A percentile compares a stretch with the other conserved stretches of the same genome.
Evolutionary conservation across 2,797 vertebrate species (phyloP).

Genomic region (Hemibagrus guttatus): DNA sequence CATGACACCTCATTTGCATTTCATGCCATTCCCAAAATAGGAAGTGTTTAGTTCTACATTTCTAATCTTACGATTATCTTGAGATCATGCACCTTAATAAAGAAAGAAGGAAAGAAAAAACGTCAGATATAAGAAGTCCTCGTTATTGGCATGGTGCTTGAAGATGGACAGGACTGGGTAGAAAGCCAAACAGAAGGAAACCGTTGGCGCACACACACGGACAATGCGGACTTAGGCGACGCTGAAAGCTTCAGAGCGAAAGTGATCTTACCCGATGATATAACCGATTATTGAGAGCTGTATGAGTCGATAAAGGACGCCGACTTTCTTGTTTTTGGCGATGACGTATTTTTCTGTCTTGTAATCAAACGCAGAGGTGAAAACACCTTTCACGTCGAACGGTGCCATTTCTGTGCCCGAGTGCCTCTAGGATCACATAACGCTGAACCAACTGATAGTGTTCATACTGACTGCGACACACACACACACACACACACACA

Average conservation of each 20-base stretch:
- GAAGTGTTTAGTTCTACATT: neutral
- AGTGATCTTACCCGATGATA: conserved; percentile 75
- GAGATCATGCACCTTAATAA: neutral
- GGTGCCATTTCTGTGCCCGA: conserved; percentile 61
- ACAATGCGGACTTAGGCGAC: neutral
- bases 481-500: neutral
- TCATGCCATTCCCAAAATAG: neutral
- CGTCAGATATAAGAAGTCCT: neutral
- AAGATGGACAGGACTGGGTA: neutral
- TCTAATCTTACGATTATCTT: neutral
- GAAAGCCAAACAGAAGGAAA: neutral
- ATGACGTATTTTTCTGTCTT: conserved; percentile 88
- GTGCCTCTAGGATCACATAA: neutral
- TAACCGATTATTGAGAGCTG: conserved; percentile 84
- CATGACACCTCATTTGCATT: neutral
- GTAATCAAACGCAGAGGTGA: conserved; percentile 81
- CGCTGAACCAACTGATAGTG: neutral
- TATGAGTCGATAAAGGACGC: conserved; percentile 85
- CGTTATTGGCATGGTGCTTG: neutral
- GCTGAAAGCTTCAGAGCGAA: neutral
- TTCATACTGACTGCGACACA: neutral
- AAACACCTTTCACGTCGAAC: conserved; percentile 61
- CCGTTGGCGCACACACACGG: neutral
- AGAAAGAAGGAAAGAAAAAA: no score
- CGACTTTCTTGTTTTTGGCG: conserved; percentile 87